Conservation (phyloP, 2,113 vertebrate genomes). For the Amphilophus citrinellus region DNA sequence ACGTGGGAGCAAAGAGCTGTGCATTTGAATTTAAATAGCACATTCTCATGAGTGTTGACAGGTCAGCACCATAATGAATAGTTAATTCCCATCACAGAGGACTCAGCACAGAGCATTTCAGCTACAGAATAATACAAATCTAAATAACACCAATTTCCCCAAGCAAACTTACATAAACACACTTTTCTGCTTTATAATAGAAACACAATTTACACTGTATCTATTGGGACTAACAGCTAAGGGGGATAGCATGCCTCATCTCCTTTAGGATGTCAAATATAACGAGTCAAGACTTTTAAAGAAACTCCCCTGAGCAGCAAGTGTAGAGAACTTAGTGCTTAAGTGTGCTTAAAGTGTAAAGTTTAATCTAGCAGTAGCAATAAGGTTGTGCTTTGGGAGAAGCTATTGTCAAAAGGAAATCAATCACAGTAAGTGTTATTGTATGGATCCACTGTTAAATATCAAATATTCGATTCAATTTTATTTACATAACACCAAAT, state of each 20-base stretch:
- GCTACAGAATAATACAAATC: constrained; percentile 7
- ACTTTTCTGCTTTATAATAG: not conserved
- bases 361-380: constrained; percentile 59
- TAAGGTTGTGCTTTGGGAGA: constrained; percentile 30
- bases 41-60: constrained; percentile 1
- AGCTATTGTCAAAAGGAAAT: constrained; percentile 45
- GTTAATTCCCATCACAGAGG: not conserved
- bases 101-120: not conserved
- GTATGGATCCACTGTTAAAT: not conserved
- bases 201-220: constrained; percentile 2
- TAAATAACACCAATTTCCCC: not conserved
- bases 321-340: constrained; percentile 56
- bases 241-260: constrained; percentile 14
- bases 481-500: no score
- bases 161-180: not conserved
- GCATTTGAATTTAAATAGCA: constrained; percentile 6
- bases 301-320: constrained; percentile 48
- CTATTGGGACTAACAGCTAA: constrained; percentile 15
- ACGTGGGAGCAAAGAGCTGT: not conserved
- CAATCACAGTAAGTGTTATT: constrained; percentile 10
- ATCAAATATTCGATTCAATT: not conserved
- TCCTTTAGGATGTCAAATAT: constrained; percentile 40
- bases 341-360: constrained; percentile 63
- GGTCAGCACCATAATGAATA: not conserved
- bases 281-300: constrained; percentile 49